phyloP scores from a whole-genome alignment of 2,113 vertebrate species.

The Ariopsis seemanni region DNA sequence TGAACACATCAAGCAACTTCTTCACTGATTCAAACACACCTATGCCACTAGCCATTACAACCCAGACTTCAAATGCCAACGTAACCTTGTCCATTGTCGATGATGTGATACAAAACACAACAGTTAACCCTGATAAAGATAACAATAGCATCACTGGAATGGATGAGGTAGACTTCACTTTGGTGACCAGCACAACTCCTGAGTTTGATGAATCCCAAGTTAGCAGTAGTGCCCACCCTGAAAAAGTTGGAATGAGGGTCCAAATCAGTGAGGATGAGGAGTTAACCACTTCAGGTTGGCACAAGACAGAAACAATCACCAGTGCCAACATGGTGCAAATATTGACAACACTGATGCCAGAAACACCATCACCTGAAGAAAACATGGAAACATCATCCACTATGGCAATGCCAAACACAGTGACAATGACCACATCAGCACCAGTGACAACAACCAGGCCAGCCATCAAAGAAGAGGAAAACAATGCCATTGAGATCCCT shows the following conservation, averaged over 20 bases:
- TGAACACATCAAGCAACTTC: constrained; percentile 42
- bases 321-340: constrained; percentile 42
- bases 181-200: constrained; percentile 53
- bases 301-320: constrained; percentile 60
- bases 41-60: neutral
- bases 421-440: constrained; percentile 56
- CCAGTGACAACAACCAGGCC: constrained; percentile 32
- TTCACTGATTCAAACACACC: constrained; percentile 42
- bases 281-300: constrained; percentile 56
- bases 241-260: neutral
- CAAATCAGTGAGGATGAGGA: constrained; percentile 42
- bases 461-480: constrained; percentile 69
- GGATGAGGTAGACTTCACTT: constrained; percentile 1
- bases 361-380: neutral
- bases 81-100: constrained; percentile 1
- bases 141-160: neutral
- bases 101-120: constrained; percentile 27
- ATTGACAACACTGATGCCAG: constrained; percentile 38
- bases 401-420: constrained; percentile 31
- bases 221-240: constrained; percentile 7
- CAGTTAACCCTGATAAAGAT: neutral
- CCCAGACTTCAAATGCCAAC: constrained; percentile 39
- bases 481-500: constrained; percentile 81
- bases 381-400: constrained; percentile 55
- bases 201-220: constrained; percentile 43